Evolutionary conservation across 2,888 invertebrate genomes (phyloP).

Genomic region (Meloe dianella): DNA sequence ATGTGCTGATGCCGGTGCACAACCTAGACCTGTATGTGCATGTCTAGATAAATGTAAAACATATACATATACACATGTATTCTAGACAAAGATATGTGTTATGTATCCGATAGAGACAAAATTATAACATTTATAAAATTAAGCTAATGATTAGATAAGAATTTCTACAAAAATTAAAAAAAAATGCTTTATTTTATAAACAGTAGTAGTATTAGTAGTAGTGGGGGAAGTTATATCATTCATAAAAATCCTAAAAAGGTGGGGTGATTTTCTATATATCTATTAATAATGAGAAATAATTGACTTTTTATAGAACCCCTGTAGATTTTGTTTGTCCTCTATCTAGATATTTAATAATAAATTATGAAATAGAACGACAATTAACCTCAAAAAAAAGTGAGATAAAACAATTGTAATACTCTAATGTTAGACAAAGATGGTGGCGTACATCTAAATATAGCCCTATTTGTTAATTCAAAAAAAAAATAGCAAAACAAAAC

Average conservation of each 20-base stretch:
- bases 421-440: not conserved
- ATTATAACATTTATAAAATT: not conserved
- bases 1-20: slow-evolving; percentile 31
- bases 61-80: not conserved
- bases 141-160: not conserved
- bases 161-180: not conserved
- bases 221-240: not conserved
- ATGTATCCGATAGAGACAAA: too few species aligned
- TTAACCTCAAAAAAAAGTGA: not conserved
- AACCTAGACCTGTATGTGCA: slow-evolving; percentile 18
- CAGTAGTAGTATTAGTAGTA: not conserved
- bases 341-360: not conserved
- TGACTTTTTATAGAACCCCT: not conserved
- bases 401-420: not conserved
- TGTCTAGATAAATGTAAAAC: too few species aligned
- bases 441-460: not conserved
- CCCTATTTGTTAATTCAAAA: not conserved
- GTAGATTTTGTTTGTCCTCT: not conserved
- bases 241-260: not conserved
- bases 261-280: too few species aligned
- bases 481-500: not conserved
- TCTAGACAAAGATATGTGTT: too few species aligned
- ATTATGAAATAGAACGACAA: not conserved
- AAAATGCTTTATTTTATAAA: not conserved
- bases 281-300: not conserved